Evolutionary conservation across 2,888 invertebrate genomes (phyloP), one percentile per base, ranked within the genome.

Genomic region (Macrosoma leucophasiata): DNA sequence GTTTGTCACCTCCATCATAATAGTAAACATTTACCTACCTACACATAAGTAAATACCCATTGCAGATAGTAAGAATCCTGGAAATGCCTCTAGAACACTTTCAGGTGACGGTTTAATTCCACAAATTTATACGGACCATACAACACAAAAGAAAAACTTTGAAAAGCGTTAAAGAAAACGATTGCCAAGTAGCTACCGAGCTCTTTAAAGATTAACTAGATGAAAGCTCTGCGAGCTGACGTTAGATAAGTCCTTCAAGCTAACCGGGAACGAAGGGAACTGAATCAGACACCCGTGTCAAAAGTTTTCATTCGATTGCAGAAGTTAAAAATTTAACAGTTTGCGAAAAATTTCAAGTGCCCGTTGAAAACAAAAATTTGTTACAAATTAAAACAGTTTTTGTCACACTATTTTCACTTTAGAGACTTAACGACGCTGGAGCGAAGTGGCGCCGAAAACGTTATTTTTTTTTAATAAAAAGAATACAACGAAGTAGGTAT

Each of bases 371-470:
- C 36, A 32, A 38, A 37, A 37, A 44, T 42, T 43, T 37, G 46
- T 46, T 41, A 43, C 43, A 44, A 44, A 44, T 46, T 48, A 44
- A 44, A 46, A 48, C 42, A 43, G 29, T 48, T 48, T 46, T n/a
- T 29, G 17, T 23, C 30, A 13, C 10, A 14, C n/a, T 22, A n/a
- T n/a, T n/a, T n/a, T 13, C 20, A 19, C 13, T 17, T 4, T 27
- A 13, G 14, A 22, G 27, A 33, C 18, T 27, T 22, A 33, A 33
- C 27, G 15, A 17, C 13, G 15, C 11, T 12, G 13, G 25, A 33
- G 17, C 21, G 21, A 18, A 19, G 11, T 14, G 12, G n/a, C 13
- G 28, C 13, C 9, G 21, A 29, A 13, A 14, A 10, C 11, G 9
- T 21, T 25, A 17, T 23, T 26, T 27, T 28, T 18, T 27, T 23